phyloP scores from a whole-genome alignment of 2,888 invertebrate genomes.

The Galeopsomyia nigrocyanea region DNA sequence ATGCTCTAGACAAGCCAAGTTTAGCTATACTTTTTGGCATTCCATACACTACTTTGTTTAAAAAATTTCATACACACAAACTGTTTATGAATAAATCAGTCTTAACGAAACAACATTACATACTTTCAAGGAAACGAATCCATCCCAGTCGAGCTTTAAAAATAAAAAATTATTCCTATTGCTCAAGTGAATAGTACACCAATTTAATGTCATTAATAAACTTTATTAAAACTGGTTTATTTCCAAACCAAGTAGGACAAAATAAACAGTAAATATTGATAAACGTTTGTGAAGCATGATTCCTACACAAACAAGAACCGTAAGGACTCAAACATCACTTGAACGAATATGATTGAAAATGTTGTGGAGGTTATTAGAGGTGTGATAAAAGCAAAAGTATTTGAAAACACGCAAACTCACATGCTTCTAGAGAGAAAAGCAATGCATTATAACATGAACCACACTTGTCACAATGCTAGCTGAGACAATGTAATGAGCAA shows the following conservation, averaged over 20 bases:
- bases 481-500: neutral
- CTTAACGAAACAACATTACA: neutral
- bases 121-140: slow-evolving; percentile 6
- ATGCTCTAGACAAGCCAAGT: slow-evolving; percentile 1
- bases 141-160: neutral
- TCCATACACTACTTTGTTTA: neutral
- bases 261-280: neutral
- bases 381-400: neutral
- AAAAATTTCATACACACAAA: neutral
- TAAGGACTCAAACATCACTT: neutral
- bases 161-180: neutral
- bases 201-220: neutral
- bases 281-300: neutral
- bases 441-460: neutral
- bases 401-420: slow-evolving; percentile 30
- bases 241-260: neutral
- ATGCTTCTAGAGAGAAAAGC: slow-evolving; percentile 12
- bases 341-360: neutral
- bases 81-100: neutral
- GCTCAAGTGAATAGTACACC: neutral
- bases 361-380: neutral
- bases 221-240: too few species aligned
- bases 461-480: neutral
- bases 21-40: slow-evolving; percentile 3
- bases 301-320: neutral